Base-by-base conservation (phyloP, 2,113 vertebrate genomes). In the Lepus timidus region DNA sequence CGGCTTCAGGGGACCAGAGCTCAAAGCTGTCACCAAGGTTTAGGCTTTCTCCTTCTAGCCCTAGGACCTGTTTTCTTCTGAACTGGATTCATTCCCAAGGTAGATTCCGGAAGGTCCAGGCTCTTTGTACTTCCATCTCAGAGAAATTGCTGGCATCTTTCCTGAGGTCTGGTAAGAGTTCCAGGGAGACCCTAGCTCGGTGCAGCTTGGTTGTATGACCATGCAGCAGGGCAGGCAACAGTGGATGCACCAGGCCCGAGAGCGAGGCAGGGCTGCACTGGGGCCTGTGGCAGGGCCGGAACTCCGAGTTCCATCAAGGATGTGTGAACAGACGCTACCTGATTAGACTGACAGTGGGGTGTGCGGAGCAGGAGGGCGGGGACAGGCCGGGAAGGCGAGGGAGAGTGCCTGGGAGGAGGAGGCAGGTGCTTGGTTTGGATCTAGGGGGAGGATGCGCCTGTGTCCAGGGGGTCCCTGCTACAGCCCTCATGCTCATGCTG, bases 91-190 rank as follows among this genome's bases (percentile, higher is more conserved):
- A 52, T 12, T 92, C 64, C 91, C 70, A 74, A 89, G 74, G 79
- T 94, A 85, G 51, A 22, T 16, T 80, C 91, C 80, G 73, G 93
- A 85, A 91, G 71, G 55, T 78, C 84, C 78, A 36, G 49, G 61
- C 17, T 94, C 61, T 94, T 44, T 2, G 29, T 51, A 19, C n/a
- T 84, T 95, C 68, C 39, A 68, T 62, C 58, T 88, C 52, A 67
- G 36, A 93, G 49, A 52, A 95, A 92, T 91, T 65, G 8, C 17
- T 70, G 61, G 78, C 89, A 44, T 93, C 70, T 91, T 93, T 95
- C 83, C 62, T 58, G 13, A 51, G 44, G 39, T 73, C 70, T 55
- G 17, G 31, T 52, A 25, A 62, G 86, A 93, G n/a, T 58, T 71
- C 52, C 62, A 44, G 23, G n/a, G 75, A 93, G 20, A 31, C 31